Evolutionary conservation across 2,113 vertebrate species (phyloP), one percentile per base, ranked within the genome.

Genomic region (Otocyon megalotis): DNA sequence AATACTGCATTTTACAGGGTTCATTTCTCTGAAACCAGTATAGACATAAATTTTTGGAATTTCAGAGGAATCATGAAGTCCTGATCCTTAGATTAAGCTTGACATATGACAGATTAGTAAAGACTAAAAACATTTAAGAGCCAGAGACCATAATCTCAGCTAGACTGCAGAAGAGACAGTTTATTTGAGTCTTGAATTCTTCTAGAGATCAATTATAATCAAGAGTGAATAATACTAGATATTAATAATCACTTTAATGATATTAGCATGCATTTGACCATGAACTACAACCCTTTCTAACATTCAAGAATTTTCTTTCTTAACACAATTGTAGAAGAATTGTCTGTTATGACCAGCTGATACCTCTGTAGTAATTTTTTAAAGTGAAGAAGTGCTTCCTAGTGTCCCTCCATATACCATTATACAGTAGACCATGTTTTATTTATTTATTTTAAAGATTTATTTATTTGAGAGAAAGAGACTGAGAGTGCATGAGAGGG

Each of bases 21-120:
- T 88, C 6, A 69, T 93, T 87, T 95, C 69, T 74, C 37, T 79
- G 81, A 94, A 90, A 90, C 50, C 35, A 74, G 16, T 90, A 83
- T 43, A 60, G n/a, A 76, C 83, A 71, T 81, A 65, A 65, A 16
- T 62, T 74, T 96, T 85, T 82, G 16, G 22, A 92, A 90, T 71
- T 82, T 94, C 26, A 62, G 84, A 79, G 28, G 43, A 85, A 24
- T 69, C 53, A 71, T 76, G 43, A 95, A 48, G 58, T 94, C 19
- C 48, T 92, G 67, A 87, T 97, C 69, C 13, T 92, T 86, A 88
- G 26, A 56, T 97, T 79, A 88, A 93, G 20, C 17, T 92, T 92
- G 35, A 71, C 30, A 58, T 86, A 28, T 90, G 48, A 92, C 54
- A 85, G 65, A 69, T 90, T 26, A 82, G 22, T 62, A 65, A 95